These are phyloP conservation scores for Himalopsyche tibetana DNA, from an alignment of 2,888 invertebrate species.

Conservation along the genomic window DNA sequence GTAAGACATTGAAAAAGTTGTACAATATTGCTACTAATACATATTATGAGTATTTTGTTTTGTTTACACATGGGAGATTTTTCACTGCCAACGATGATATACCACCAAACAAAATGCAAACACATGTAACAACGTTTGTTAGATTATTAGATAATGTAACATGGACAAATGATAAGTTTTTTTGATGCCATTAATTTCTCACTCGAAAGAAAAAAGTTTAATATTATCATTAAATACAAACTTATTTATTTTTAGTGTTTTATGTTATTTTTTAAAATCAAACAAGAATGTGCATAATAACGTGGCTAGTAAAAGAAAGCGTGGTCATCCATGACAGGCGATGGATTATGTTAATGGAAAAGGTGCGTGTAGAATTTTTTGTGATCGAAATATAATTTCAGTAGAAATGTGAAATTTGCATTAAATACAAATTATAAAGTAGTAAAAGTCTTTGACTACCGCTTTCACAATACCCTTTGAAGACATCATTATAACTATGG, in stretches of 20 bases:
- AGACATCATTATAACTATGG: no score
- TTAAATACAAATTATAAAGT: no score
- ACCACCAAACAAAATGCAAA: no score
- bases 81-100: no score
- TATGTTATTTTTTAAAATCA: neutral
- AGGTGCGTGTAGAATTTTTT: slow-evolving; percentile 4
- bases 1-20: no score
- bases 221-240: neutral
- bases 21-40: no score
- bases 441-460: no score
- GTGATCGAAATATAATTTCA: neutral
- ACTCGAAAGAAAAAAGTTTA: neutral
- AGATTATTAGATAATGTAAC: neutral
- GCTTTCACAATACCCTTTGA: no score
- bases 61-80: no score
- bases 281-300: slow-evolving; percentile 23
- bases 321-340: slow-evolving; percentile 10
- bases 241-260: neutral
- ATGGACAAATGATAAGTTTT: neutral
- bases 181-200: neutral
- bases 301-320: slow-evolving; percentile 1
- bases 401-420: no score
- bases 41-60: no score
- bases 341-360: slow-evolving; percentile 43
- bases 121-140: neutral